phyloP scores from a whole-genome alignment of 2,113 vertebrate genomes.

The Bubalus kerabau region DNA sequence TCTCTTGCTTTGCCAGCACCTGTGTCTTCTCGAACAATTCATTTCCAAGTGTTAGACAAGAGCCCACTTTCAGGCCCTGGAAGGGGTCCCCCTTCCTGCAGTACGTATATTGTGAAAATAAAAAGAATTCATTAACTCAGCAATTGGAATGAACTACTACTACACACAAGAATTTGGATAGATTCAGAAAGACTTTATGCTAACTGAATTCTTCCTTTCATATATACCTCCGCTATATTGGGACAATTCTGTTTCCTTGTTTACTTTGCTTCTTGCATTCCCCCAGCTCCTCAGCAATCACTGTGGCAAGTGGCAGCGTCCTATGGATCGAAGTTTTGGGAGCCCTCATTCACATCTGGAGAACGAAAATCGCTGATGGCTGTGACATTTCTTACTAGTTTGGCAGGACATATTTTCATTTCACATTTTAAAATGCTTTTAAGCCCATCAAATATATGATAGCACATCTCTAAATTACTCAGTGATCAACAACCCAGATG shows the following conservation, averaged over 20 bases:
- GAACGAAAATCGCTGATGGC: background rate
- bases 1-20: background rate
- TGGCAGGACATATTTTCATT: background rate
- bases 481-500: background rate
- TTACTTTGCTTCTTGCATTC: background rate
- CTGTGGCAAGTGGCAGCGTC: background rate
- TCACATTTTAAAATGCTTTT: background rate
- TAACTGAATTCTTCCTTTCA: background rate
- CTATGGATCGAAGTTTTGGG: accelerated
- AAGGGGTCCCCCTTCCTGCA: background rate
- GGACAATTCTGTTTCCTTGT: background rate
- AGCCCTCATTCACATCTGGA: background rate
- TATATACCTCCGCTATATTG: background rate
- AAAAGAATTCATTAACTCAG: background rate
- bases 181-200: background rate
- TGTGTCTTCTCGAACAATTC: background rate
- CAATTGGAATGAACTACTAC: background rate
- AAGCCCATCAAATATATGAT: background rate
- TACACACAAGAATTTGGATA: background rate
- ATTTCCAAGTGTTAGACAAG: background rate
- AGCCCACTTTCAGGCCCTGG: background rate
- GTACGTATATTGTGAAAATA: background rate
- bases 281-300: background rate
- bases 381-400: background rate
- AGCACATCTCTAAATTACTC: background rate